Base-by-base conservation (phyloP, 2,888 invertebrate genomes). In the Pilophorus perplexus region DNA sequence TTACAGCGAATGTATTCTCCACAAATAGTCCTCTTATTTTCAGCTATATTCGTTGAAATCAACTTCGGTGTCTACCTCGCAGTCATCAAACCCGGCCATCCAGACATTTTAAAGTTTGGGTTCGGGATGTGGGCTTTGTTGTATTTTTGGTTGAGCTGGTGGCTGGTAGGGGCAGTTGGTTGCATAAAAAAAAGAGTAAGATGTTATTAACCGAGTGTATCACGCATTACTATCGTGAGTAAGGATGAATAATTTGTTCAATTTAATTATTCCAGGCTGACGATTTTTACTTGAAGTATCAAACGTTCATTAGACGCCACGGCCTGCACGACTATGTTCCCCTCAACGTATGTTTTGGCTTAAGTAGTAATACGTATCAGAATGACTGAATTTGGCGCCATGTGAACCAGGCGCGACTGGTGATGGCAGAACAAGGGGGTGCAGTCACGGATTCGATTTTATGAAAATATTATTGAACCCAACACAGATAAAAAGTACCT, bases 291-390 rank as follows among this genome's bases (percentile, higher is more conserved):
- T 8, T 16, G 5, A 27, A 54, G n/a, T 28, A 54, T 22, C 54
- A 12, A 2, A 8, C 54, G 5, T 3, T 18, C 20, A 54, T 54
- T 14, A 28, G 28, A 14, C 23, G 54, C 3, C n/a, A 12, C 10
- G 54, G 54, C 28, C 18, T 54, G 27, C 8, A 54, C 4, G 54
- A 54, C 18, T 54, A 54, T 54, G 54, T 54, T 2, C 54, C 54
- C 6, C 54, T 54, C 16, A 54, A 54, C 28, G 54, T 54, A 20
- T 28, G 54, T 54, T n/a, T n/a, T n/a, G n/a, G n/a, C n/a, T n/a
- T n/a, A n/a, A n/a, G n/a, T n/a, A n/a, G n/a, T n/a, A n/a, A n/a
- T n/a, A n/a, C n/a, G n/a, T 6, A 6, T 18, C 25, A 2, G 18
- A n/a, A n/a, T n/a, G n/a, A n/a, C n/a, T n/a, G n/a, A n/a, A n/a